Evolutionary conservation across 2,797 vertebrate species (phyloP), one percentile per base, ranked within the genome.

Genomic region (Agapornis canus): DNA sequence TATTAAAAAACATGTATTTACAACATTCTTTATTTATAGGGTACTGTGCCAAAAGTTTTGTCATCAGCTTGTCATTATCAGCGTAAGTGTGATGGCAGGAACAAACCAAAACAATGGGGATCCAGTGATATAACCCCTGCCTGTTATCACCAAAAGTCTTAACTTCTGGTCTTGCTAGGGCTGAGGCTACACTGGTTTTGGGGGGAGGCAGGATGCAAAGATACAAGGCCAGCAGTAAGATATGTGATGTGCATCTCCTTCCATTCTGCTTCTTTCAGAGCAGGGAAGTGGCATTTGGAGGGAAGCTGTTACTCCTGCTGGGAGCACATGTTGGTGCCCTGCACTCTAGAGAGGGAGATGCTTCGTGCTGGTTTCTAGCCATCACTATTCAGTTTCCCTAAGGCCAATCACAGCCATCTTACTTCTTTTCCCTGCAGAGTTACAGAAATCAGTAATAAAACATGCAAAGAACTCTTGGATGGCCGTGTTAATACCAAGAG

Each of bases 381-480:
- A 37, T 69, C 91, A 80, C 88, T 80, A 21, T 75, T 89, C 9
- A 6, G 35, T 69, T 94, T 94, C 66, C 59, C 45, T 32, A 61
- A 89, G 77, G 31, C 16, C 10, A 3, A 89, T 68, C 75, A 81
- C 71, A 95, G 61, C 60, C n/a, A 22, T 77, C 89, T 94, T 71
- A 49, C 64, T 95, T 93, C 86, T 75, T 51, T 37, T 11, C 54
- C 21, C 31, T 0, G 2, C 65, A 92, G 78, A 92, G 52, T 89
- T 71, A 65, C 11, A 20, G 49, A 91, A 88, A 89, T 72, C 20
- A 68, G n/a, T 86, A 76, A 87, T 51, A 91, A 94, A 84, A 25
- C 29, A 54, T 40, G 37, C 35, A 90, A 79, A 92, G 22, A 78
- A 71, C 42, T 15, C 49, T 77, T 85, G 71, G 91, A 90, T 65